Conservation (phyloP, 2,797 vertebrate species). For the Dipus sagitta region DNA sequence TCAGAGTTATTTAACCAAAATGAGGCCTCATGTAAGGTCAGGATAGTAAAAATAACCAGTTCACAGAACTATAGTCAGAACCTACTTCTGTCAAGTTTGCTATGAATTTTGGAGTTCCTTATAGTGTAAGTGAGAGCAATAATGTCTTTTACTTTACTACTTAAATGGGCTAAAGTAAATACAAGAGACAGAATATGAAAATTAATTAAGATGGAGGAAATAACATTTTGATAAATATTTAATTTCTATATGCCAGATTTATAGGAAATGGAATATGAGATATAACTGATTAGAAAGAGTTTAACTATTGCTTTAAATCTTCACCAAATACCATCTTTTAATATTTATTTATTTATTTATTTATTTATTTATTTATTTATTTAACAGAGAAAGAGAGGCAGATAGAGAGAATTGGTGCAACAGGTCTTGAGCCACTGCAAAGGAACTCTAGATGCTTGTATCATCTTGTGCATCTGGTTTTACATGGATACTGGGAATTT, state of each 20-base stretch:
- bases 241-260: background rate
- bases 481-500: too few relatives aligned
- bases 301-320: constrained; percentile 30
- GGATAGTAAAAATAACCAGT: background rate
- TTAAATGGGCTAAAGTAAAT: constrained; percentile 13
- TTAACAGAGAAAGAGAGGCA: too few relatives aligned
- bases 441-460: too few relatives aligned
- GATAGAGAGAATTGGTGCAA: too few relatives aligned
- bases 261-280: background rate
- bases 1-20: background rate
- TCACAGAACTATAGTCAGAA: background rate
- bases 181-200: background rate
- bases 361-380: too few relatives aligned
- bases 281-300: background rate
- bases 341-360: too few relatives aligned
- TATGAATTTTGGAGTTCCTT: background rate
- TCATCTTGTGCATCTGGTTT: too few relatives aligned
- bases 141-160: background rate
- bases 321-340: background rate
- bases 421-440: too few relatives aligned
- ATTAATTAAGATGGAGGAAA: background rate
- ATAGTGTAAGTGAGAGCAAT: background rate
- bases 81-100: background rate
- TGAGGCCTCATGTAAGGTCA: background rate
- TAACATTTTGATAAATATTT: background rate